Evolutionary conservation across 2,888 invertebrate genomes (phyloP), one percentile per base, ranked within the genome.

Genomic region (Pachymerium ferrugineum): DNA sequence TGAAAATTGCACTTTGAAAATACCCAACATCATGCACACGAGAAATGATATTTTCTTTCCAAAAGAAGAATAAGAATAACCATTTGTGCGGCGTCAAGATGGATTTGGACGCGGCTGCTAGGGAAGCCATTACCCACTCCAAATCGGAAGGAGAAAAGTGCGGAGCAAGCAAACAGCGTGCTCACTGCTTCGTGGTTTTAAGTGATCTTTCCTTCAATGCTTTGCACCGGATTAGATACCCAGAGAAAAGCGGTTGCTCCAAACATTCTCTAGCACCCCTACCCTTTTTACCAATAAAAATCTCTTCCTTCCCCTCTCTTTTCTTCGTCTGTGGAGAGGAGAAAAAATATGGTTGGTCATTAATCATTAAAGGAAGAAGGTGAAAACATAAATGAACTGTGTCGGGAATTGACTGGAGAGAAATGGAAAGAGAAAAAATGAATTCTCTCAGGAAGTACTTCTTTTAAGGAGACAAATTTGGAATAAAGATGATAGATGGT

Each of bases 101-200:
- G 47, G 47, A 47, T 47, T 47, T 47, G 16, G 47, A 47, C 47
- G 47, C 47, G 47, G 19, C 47, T 47, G 19, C 19, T 16, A 47
- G 47, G 47, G 47, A 47, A 47, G 47, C 47, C 47, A 19, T 47
- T 47, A 47, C 47, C 47, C 47, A 47, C 22, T 47, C 22, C 47
- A 19, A 47, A 47, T 47, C 47, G 47, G 47, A 47, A 47, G 47
- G 12, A 3, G 47, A 47, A 47, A 47, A 47, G 47, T 47, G 47
- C 47, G 10, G 47, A 47, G 47, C 47, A 47, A 47, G 47, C 47
- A 47, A 16, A 47, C 47, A 47, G 47, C 47, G 47, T 47, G 47
- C 47, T 47, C 47, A 47, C 47, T 47, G 47, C 47, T 47, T 47
- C 47, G 47, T 47, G 47, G 47, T 47, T 47, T 47, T 47, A 47